Evolutionary conservation across 1,140 invertebrate genomes (phyloP).

Genomic region (Druon quercuslanigerum): DNA sequence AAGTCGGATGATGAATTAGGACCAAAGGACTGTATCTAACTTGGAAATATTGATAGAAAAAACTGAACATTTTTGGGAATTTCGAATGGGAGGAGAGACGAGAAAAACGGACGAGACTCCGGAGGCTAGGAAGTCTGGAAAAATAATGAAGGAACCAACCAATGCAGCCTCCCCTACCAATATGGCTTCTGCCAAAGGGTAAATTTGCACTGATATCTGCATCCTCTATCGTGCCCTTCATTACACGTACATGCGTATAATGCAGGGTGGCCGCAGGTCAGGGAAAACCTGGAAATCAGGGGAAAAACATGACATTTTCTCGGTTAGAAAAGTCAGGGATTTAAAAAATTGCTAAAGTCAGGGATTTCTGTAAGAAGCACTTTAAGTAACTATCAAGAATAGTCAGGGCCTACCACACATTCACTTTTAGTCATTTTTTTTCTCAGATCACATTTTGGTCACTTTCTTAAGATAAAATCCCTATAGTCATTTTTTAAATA

Average conservation of each 20-base stretch:
- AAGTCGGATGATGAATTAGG: background rate
- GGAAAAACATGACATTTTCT: no score
- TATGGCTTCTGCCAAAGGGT: conserved; percentile 58
- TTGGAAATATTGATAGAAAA: background rate
- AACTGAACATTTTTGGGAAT: background rate
- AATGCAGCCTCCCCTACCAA: conserved; percentile 49
- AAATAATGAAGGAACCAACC: conserved; percentile 56
- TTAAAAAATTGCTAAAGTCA: no score
- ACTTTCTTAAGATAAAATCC: no score
- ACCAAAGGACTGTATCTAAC: background rate
- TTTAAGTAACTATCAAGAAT: no score
- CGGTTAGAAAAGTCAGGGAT: no score
- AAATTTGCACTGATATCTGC: conserved; percentile 56
- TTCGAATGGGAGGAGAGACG: conserved; percentile 46
- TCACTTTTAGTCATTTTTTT: no score
- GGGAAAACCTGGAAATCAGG: no score
- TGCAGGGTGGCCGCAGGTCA: no score
- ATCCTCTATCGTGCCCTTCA: conserved; percentile 39
- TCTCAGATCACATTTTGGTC: background rate
- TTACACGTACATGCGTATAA: conserved; percentile 8
- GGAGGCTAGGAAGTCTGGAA: conserved; percentile 54
- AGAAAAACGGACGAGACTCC: conserved; percentile 57
- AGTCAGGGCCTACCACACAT: no score
- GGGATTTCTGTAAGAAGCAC: no score
- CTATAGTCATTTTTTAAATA: no score